These are phyloP conservation scores for Acomys russatus DNA, from an alignment of 2,797 vertebrate species.

Conservation along the genomic window DNA sequence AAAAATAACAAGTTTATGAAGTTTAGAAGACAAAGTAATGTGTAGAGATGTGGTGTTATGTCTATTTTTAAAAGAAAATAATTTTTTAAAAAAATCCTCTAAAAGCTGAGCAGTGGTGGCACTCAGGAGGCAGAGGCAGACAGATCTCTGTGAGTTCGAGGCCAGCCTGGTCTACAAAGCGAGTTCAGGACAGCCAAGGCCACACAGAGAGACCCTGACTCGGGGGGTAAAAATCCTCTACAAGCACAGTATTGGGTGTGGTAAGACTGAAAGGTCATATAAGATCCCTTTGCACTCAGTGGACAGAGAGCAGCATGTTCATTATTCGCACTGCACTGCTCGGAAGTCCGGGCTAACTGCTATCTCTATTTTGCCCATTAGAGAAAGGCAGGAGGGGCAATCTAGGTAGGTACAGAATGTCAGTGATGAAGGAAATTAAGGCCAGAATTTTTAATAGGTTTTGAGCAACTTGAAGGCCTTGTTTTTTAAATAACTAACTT, in stretches of 20 bases:
- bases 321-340: slow-evolving; percentile 39
- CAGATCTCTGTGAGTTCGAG: no score
- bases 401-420: slow-evolving; percentile 34
- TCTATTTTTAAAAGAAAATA: slow-evolving; percentile 55
- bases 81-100: no score
- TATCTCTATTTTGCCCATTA: slow-evolving; percentile 65
- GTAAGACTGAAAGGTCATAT: slow-evolving; percentile 45
- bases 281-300: slow-evolving; percentile 37
- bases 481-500: slow-evolving; percentile 55
- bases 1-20: slow-evolving; percentile 66
- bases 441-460: slow-evolving; percentile 18
- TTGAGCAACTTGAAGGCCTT: slow-evolving; percentile 24
- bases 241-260: slow-evolving; percentile 51
- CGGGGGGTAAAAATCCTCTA: slow-evolving; percentile 8
- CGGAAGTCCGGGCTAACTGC: background rate
- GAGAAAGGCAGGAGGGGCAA: background rate
- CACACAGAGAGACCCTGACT: background rate
- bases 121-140: no score
- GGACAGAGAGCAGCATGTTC: slow-evolving; percentile 49
- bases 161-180: no score
- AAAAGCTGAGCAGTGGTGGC: no score
- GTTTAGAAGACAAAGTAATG: slow-evolving; percentile 52
- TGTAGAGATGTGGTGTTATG: slow-evolving; percentile 58
- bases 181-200: no score
- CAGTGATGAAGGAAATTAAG: slow-evolving; percentile 53